Conservation (phyloP, 2,113 vertebrate genomes). For the Falcunculus frontatus region DNA sequence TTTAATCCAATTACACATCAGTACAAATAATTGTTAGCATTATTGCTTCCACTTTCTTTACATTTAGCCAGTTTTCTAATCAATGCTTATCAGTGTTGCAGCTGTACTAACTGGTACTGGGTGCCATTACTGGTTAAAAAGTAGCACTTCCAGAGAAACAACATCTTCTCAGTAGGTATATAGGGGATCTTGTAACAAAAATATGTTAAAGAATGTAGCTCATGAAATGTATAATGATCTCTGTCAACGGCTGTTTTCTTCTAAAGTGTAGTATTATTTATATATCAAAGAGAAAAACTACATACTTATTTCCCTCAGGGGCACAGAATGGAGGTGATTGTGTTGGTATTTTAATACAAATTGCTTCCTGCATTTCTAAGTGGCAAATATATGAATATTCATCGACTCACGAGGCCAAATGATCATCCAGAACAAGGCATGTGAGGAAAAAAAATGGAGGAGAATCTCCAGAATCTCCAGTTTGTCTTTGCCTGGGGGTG, state of each 20-base stretch:
- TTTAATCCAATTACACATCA: neutral
- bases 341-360: constrained; percentile 49
- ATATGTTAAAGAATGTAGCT: neutral
- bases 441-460: neutral
- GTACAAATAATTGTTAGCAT: neutral
- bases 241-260: neutral
- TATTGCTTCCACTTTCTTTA: neutral
- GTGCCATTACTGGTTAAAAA: neutral
- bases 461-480: neutral
- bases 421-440: neutral
- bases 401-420: neutral
- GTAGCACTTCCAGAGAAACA: neutral
- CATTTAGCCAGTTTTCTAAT: neutral
- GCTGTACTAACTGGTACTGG: neutral
- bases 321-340: constrained; percentile 14
- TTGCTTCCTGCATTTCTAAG: constrained; percentile 34
- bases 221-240: neutral
- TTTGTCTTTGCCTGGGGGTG: neutral
- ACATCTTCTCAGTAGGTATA: neutral
- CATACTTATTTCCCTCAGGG: neutral
- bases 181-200: neutral
- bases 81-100: neutral
- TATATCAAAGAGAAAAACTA: constrained; percentile 20
- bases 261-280: neutral
- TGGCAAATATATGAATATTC: constrained; percentile 48